Conservation (phyloP, 1,140 invertebrate species). For the Patella vulgata region DNA sequence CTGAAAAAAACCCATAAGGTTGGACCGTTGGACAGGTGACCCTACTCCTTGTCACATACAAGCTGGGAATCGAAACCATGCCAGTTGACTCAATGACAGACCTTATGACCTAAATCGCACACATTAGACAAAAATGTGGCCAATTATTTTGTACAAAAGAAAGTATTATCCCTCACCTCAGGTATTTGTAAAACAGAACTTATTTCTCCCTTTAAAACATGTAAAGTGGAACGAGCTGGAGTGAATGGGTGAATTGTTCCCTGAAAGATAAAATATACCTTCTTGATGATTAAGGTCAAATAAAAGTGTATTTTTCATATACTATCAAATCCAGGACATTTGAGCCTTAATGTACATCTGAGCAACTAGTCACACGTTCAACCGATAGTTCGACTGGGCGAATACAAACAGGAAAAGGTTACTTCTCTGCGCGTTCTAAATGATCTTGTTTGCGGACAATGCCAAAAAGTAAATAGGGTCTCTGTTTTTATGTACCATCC, state of each 20-base stretch:
- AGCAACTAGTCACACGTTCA: neutral
- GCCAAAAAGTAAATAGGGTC: no score
- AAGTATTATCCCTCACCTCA: constrained; percentile 35
- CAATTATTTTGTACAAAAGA: neutral
- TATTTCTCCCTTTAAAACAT: constrained; percentile 36
- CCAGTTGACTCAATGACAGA: no score
- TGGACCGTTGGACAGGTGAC: no score
- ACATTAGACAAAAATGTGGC: neutral
- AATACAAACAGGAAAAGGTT: neutral
- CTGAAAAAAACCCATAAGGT: no score
- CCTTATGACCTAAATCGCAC: no score
- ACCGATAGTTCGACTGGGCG: neutral
- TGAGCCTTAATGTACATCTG: neutral
- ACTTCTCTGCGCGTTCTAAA: neutral
- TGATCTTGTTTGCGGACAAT: no score
- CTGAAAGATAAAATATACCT: constrained; percentile 31
- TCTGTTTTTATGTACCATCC: no score
- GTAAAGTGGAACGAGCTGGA: constrained; percentile 27
- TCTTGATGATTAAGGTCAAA: neutral
- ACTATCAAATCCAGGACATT: neutral
- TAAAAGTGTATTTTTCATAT: neutral
- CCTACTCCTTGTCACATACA: no score
- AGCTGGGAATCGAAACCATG: no score
- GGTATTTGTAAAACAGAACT: constrained; percentile 36
- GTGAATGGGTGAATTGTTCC: constrained; percentile 54